These are phyloP conservation scores for Pachyuromys duprasi DNA, from an alignment of 2,797 vertebrate species.

Conservation along the genomic window DNA sequence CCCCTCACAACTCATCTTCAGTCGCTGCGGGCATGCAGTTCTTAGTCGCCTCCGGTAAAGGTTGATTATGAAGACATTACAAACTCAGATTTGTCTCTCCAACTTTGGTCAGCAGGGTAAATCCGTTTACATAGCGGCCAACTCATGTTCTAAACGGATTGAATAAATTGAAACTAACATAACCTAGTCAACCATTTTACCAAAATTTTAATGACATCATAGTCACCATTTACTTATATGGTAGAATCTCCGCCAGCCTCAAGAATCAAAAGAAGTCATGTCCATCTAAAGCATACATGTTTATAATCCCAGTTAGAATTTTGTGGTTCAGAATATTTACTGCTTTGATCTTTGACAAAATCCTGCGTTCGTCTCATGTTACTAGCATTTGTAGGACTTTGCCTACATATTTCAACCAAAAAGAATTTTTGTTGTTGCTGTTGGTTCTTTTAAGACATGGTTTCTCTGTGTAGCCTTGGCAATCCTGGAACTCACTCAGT, in stretches of 20 bases:
- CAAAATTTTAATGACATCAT: background rate
- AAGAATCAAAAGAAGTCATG: background rate
- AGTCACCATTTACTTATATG: background rate
- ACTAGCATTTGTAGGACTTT: background rate
- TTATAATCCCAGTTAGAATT: background rate
- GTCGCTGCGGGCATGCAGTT: too few relatives aligned
- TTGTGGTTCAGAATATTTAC: slow-evolving; percentile 46
- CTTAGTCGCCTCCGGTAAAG: background rate
- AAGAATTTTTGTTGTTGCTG: too few relatives aligned
- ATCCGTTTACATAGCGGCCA: background rate
- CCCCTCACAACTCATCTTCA: background rate
- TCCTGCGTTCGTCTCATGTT: background rate
- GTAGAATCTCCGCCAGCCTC: slow-evolving; percentile 10
- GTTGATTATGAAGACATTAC: background rate
- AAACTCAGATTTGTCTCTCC: background rate
- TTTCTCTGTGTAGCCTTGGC: too few relatives aligned
- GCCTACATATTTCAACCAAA: background rate
- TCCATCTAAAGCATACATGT: background rate
- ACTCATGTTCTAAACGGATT: background rate
- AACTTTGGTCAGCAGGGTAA: background rate
- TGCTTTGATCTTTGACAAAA: slow-evolving; percentile 24
- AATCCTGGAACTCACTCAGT: too few relatives aligned
- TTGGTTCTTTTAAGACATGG: too few relatives aligned
- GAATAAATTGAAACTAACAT: background rate
- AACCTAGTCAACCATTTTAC: background rate